These are phyloP conservation scores for Mycalesis mineus DNA, from an alignment of 2,888 invertebrate genomes.

Conservation along the genomic window DNA sequence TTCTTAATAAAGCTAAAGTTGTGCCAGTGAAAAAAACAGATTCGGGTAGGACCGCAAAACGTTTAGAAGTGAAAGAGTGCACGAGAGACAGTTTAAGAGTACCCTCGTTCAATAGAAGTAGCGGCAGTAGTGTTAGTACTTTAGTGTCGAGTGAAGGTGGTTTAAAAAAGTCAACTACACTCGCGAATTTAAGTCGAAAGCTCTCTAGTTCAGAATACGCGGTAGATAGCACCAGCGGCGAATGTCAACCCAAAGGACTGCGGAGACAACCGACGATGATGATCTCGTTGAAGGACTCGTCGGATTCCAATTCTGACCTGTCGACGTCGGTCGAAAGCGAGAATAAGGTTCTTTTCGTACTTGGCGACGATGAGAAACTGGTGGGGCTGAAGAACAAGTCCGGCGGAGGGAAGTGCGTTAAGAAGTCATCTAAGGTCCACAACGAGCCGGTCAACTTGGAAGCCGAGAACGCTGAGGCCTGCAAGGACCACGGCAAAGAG, in stretches of 20 bases:
- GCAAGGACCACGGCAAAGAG: conserved; percentile 43
- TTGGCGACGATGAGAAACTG: conserved; percentile 84
- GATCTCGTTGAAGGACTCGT: conserved; percentile 48
- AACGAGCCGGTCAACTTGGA: conserved; percentile 45
- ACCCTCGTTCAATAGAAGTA: conserved; percentile 40
- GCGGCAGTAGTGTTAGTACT: conserved; percentile 55
- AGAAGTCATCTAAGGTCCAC: conserved; percentile 58
- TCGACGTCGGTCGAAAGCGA: conserved; percentile 54
- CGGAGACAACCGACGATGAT: conserved; percentile 55
- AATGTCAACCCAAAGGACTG: conserved; percentile 43
- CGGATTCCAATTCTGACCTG: conserved; percentile 59
- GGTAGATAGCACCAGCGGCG: conserved; percentile 37
- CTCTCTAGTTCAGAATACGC: conserved; percentile 60
- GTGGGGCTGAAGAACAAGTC: conserved; percentile 81
- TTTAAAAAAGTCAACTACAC: conserved; percentile 56
- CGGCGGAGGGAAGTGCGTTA: conserved; percentile 59
- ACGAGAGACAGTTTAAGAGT: conserved; percentile 40
- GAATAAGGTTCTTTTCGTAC: conserved; percentile 81
- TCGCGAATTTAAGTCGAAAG: conserved; percentile 55
- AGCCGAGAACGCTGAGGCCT: conserved; percentile 37
- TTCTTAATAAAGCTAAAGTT: conserved; percentile 57
- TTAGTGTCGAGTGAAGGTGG: conserved; percentile 50
- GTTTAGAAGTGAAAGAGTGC: conserved; percentile 25
- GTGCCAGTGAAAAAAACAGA: conserved; percentile 38
- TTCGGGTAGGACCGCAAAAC: conserved; percentile 38